phyloP scores from a whole-genome alignment of 1,140 invertebrate species.

The Heliconius hewitsoni region DNA sequence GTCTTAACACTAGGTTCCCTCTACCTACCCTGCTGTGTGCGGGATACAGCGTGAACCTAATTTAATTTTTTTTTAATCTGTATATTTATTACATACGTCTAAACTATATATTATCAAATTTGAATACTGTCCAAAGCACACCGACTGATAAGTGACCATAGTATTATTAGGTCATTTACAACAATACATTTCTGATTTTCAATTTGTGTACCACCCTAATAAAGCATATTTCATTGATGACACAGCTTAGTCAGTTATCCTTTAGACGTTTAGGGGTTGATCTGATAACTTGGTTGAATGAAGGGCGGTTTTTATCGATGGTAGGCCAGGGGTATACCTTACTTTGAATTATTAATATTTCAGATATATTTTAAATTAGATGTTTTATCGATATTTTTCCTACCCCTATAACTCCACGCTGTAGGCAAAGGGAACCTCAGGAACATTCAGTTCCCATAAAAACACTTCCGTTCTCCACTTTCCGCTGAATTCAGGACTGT shows the following conservation, averaged over 20 bases:
- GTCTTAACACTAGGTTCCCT: too few relatives aligned
- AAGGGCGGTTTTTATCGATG: conserved; percentile 8
- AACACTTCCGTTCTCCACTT: too few relatives aligned
- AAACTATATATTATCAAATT: background rate
- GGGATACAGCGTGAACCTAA: too few relatives aligned
- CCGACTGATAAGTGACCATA: background rate
- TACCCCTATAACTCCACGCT: background rate
- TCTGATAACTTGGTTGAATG: conserved; percentile 1
- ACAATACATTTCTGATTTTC: conserved; percentile 2
- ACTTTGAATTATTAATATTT: background rate
- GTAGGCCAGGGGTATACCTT: background rate
- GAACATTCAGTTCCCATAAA: too few relatives aligned
- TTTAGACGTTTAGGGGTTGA: conserved; percentile 3
- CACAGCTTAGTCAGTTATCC: conserved; percentile 4
- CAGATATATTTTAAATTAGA: background rate
- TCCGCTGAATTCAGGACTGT: too few relatives aligned
- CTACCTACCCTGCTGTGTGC: too few relatives aligned
- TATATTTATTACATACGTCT: background rate
- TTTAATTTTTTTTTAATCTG: too few relatives aligned
- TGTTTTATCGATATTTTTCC: background rate
- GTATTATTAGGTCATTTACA: background rate
- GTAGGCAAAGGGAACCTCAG: too few relatives aligned
- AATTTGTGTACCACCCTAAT: background rate
- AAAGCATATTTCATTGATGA: background rate
- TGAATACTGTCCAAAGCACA: background rate